phyloP scores from a whole-genome alignment of 2,888 invertebrate genomes.

The Andrena camellia region DNA sequence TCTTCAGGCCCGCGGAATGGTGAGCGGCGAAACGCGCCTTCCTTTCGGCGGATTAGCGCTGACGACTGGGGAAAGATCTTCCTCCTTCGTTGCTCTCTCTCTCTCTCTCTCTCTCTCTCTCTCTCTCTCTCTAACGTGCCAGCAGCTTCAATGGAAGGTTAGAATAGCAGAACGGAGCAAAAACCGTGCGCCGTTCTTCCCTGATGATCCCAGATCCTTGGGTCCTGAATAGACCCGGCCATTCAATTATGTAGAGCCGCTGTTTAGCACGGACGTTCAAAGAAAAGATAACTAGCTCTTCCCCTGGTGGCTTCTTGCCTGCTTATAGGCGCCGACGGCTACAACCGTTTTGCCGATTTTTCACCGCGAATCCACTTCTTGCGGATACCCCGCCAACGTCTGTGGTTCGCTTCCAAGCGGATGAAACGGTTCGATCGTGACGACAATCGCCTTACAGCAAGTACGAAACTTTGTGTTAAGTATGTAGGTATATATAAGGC shows the following conservation, averaged over 20 bases:
- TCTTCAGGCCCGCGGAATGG: constrained; percentile 1
- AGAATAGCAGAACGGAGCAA: constrained; percentile 47
- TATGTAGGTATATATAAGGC: neutral
- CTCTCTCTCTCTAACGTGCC: neutral
- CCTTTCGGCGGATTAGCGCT: constrained; percentile 25
- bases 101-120: too few species aligned
- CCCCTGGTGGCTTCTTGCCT: constrained; percentile 58
- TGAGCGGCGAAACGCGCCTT: constrained; percentile 15
- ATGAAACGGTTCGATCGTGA: constrained; percentile 24
- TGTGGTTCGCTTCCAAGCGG: constrained; percentile 20
- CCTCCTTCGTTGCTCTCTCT: too few species aligned
- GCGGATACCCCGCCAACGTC: neutral
- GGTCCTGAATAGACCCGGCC: constrained; percentile 62
- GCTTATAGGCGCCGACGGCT: constrained; percentile 63
- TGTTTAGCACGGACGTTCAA: constrained; percentile 72
- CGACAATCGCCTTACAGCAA: neutral
- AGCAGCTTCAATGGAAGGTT: constrained; percentile 13
- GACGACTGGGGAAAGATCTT: constrained; percentile 11
- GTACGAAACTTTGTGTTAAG: neutral
- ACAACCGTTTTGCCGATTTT: constrained; percentile 53
- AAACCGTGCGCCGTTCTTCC: constrained; percentile 43
- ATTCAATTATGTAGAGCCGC: constrained; percentile 70
- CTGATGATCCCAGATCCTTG: constrained; percentile 61
- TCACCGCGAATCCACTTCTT: constrained; percentile 51
- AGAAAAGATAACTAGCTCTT: constrained; percentile 78